phyloP scores from a whole-genome alignment of 2,797 vertebrate species.

The Melanotaenia parkinsoni region DNA sequence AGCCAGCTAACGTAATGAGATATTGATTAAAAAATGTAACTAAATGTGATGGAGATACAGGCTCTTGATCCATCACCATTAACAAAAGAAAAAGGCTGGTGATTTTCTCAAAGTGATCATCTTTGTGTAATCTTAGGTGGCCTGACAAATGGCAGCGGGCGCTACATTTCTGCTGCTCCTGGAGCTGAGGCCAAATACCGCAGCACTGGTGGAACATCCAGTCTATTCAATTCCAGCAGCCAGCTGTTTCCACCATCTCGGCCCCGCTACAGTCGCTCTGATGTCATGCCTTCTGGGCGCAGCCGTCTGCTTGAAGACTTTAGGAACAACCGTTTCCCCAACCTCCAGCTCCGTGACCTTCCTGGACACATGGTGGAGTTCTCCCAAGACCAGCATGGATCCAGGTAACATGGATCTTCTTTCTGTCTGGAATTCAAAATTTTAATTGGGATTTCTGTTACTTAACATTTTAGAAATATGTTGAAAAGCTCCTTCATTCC shows the following conservation, averaged over 20 bases:
- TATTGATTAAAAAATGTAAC: not conserved
- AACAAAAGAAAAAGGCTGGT: not conserved
- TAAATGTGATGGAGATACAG: not conserved
- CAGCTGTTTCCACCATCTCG: constrained; percentile 96
- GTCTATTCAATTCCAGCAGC: constrained; percentile 96
- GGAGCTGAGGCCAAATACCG: constrained; percentile 97
- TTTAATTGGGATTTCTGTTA: not conserved
- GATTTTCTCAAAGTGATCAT: not conserved
- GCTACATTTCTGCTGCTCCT: constrained; percentile 96
- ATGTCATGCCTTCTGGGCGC: constrained; percentile 97
- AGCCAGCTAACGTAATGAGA: not conserved
- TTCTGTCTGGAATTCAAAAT: not conserved
- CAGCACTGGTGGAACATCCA: constrained; percentile 90
- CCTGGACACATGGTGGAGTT: constrained; percentile 98
- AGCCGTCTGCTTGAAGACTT: constrained; percentile 96
- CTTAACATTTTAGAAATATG: not conserved
- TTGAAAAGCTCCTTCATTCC: not conserved
- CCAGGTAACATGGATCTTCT: constrained; percentile 83
- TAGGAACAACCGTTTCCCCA: constrained; percentile 97
- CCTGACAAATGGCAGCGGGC: constrained; percentile 96
- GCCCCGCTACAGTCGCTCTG: constrained; percentile 94
- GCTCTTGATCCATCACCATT: not conserved
- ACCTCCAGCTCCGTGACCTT: constrained; percentile 95
- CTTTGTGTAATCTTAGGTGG: constrained; percentile 82
- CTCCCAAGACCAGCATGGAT: constrained; percentile 97